These are phyloP conservation scores for Volucella inanis DNA, from an alignment of 2,888 invertebrate species.

Conservation along the genomic window DNA sequence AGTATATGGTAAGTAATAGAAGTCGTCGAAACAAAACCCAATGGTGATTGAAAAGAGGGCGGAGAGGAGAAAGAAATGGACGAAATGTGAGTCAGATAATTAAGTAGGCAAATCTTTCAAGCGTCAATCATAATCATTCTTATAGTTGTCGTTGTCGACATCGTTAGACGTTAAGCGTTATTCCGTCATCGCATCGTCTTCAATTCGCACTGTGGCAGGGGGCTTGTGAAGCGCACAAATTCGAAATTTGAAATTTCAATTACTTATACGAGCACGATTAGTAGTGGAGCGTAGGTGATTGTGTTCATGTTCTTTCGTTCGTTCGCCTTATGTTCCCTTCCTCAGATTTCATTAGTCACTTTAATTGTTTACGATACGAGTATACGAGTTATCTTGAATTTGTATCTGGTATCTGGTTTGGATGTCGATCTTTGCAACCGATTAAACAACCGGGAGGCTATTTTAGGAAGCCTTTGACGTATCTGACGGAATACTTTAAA, in stretches of 20 bases:
- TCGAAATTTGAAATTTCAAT: not conserved
- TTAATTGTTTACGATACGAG: slow-evolving; percentile 31
- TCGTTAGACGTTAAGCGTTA: slow-evolving; percentile 49
- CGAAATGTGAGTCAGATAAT: slow-evolving; percentile 66
- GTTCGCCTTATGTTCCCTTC: not conserved
- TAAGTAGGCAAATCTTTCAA: slow-evolving; percentile 70
- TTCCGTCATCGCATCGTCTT: slow-evolving; percentile 47
- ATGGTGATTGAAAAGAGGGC: not conserved
- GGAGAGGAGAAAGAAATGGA: not conserved
- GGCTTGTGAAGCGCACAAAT: slow-evolving; percentile 1
- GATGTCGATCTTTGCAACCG: slow-evolving; percentile 15
- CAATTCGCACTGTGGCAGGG: slow-evolving; percentile 41
- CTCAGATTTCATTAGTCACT: slow-evolving; percentile 25
- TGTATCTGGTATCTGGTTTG: slow-evolving; percentile 15
- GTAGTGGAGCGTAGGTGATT: slow-evolving; percentile 24
- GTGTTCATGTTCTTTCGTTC: not conserved
- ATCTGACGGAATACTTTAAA: slow-evolving; percentile 41
- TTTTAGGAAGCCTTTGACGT: slow-evolving; percentile 55
- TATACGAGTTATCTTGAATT: no score
- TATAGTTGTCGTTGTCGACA: slow-evolving; percentile 3
- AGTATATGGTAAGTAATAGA: slow-evolving; percentile 2
- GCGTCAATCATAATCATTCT: slow-evolving; percentile 55
- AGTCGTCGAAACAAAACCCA: not conserved
- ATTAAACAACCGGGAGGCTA: slow-evolving; percentile 20
- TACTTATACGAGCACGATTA: no score